Base-by-base conservation (phyloP, 2,888 invertebrate genomes). In the Andrena bicolor region DNA sequence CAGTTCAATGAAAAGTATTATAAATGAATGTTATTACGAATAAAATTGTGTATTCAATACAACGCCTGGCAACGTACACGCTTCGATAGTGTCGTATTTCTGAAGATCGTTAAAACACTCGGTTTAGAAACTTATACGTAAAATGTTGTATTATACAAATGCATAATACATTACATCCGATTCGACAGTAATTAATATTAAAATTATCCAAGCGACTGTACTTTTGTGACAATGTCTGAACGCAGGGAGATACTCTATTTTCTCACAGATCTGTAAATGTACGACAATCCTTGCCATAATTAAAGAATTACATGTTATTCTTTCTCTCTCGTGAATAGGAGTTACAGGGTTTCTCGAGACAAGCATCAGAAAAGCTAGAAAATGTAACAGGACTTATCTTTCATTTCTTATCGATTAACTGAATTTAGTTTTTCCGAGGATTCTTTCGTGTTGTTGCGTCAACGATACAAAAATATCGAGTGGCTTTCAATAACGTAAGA, bases 1-100 rank as follows among this genome's bases (percentile, higher is more conserved):
- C 76, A 82, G 76, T 76, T 81, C 69, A 76, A 76, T 81, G 68
- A 68, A 82, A 82, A 82, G 72, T 82, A 81, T 82, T 76, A 82
- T 82, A 82, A 82, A 82, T 28, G 51, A 82, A 82, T 53, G 32
- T 76, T 74, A 51, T 73, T 75, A 56, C 28, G 58, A 82, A 82
- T 82, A 82, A 82, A 82, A 81, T 82, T 58, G 23, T 56, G 76
- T 82, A 80, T 79, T 79, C 65, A 65, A 65, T 76, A 76, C 53
- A 63, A 76, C 53, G 66, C 35, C 28, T 35, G 75, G 28, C 65
- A 72, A 71, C 65, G 63, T 81, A 26, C 53, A 82, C 51, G 71
- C 70, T 53, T 75, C 56, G 75, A 65, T 66, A 58, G 70, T 80
- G 75, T 80, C 75, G 35, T 69, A 75, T 28, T 71, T 70, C 81